phyloP scores from a whole-genome alignment of 2,797 vertebrate species.

The Nannoperca australis region DNA sequence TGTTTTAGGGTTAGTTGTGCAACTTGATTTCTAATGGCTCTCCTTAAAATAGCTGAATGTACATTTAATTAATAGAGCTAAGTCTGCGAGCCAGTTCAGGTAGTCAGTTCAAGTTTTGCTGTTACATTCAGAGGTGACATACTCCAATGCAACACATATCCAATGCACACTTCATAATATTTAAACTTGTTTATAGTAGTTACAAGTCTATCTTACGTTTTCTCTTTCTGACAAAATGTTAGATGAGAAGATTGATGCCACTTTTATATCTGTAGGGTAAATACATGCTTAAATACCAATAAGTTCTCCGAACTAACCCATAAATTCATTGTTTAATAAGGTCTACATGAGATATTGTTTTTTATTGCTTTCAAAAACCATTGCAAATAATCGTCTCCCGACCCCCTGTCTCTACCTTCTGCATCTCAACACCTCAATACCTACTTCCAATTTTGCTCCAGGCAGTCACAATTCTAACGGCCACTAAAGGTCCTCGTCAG shows the following conservation, averaged over 20 bases:
- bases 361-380: too few relatives aligned
- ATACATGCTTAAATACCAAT: too few relatives aligned
- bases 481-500: not conserved
- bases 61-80: constrained; percentile 13
- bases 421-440: not conserved
- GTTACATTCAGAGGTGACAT: not conserved
- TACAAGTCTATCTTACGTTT: not conserved
- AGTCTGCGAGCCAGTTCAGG: not conserved
- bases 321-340: too few relatives aligned
- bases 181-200: too few relatives aligned
- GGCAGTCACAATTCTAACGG: fast-evolving
- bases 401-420: not conserved
- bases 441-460: not conserved
- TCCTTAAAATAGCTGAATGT: constrained; percentile 4
- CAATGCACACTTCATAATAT: not conserved
- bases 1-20: constrained; percentile 37
- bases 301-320: too few relatives aligned
- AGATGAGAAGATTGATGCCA: not conserved
- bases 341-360: too few relatives aligned
- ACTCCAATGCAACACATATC: not conserved
- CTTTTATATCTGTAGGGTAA: not conserved
- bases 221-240: not conserved
- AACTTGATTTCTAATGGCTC: constrained; percentile 16
- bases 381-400: too few relatives aligned
- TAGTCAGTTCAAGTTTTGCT: not conserved